These are phyloP conservation scores for Meiosimyza decipiens DNA, from an alignment of 2,888 invertebrate genomes.

Conservation along the genomic window DNA sequence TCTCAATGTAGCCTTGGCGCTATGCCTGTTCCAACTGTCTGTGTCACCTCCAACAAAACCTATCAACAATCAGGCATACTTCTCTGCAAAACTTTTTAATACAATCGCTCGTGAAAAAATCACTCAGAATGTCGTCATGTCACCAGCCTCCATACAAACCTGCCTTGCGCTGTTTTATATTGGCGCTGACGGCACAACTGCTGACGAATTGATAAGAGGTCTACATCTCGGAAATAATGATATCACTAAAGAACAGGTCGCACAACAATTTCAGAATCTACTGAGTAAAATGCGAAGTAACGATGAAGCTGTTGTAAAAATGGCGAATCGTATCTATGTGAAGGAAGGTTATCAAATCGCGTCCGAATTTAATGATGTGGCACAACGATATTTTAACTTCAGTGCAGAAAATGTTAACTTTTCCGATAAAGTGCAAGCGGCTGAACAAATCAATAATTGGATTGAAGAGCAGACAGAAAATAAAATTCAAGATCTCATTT, in stretches of 20 bases:
- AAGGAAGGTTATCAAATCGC: slow-evolving; percentile 70
- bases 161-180: slow-evolving; percentile 74
- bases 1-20: no score
- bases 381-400: slow-evolving; percentile 73
- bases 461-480: slow-evolving; percentile 81
- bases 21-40: no score
- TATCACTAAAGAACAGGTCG: slow-evolving; percentile 36
- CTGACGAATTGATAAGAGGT: slow-evolving; percentile 40
- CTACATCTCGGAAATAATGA: slow-evolving; percentile 35
- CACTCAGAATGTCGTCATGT: slow-evolving; percentile 47
- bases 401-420: slow-evolving; percentile 75
- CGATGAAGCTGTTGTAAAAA: slow-evolving; percentile 55
- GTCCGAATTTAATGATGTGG: slow-evolving; percentile 70
- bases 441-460: slow-evolving; percentile 80
- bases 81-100: slow-evolving; percentile 40
- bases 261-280: slow-evolving; percentile 42
- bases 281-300: slow-evolving; percentile 36
- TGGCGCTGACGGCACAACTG: slow-evolving; percentile 72
- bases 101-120: slow-evolving; percentile 37
- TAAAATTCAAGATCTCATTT: slow-evolving; percentile 70
- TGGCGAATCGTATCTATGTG: slow-evolving; percentile 79
- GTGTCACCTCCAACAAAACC: no score
- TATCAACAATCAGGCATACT: slow-evolving; percentile 65
- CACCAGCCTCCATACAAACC: slow-evolving; percentile 72
- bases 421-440: slow-evolving; percentile 67